A percentile compares a stretch with the other conserved stretches of the same genome.
These are phyloP conservation scores for Dinocampus coccinellae DNA, from an alignment of 2,888 invertebrate genomes.

Conservation along the genomic window DNA sequence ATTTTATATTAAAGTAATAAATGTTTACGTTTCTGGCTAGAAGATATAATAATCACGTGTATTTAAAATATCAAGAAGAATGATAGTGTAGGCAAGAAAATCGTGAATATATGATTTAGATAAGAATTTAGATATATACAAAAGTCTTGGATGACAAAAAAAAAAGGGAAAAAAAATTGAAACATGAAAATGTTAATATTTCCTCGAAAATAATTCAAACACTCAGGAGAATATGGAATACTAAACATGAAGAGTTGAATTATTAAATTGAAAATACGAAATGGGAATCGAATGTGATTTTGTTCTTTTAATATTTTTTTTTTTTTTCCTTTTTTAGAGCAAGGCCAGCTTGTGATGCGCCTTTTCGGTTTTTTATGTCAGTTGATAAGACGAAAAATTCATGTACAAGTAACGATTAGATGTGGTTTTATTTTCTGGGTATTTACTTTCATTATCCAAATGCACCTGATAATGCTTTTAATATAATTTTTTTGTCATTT, in stretches of 20 bases:
- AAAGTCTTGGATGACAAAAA: background rate
- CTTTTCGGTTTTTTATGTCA: background rate
- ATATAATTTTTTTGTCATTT: background rate
- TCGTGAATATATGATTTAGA: background rate
- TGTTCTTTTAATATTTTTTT: background rate
- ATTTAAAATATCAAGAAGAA: background rate
- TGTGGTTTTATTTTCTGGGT: background rate
- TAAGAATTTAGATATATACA: background rate
- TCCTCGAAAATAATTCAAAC: background rate
- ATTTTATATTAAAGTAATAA: no score
- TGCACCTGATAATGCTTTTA: background rate
- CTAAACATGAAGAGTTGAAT: background rate
- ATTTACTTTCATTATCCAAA: no score
- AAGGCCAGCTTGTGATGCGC: background rate
- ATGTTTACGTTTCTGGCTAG: background rate
- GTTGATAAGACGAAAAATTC: background rate
- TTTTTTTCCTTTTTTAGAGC: background rate
- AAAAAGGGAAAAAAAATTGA: no score
- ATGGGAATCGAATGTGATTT: background rate
- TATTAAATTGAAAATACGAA: background rate
- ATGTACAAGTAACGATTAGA: background rate
- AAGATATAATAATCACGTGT: background rate
- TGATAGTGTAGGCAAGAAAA: background rate
- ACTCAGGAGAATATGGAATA: background rate
- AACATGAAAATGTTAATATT: no score